These are phyloP conservation scores for Erpobdella octoculata DNA, from an alignment of 2,888 invertebrate genomes.

Conservation along the genomic window DNA sequence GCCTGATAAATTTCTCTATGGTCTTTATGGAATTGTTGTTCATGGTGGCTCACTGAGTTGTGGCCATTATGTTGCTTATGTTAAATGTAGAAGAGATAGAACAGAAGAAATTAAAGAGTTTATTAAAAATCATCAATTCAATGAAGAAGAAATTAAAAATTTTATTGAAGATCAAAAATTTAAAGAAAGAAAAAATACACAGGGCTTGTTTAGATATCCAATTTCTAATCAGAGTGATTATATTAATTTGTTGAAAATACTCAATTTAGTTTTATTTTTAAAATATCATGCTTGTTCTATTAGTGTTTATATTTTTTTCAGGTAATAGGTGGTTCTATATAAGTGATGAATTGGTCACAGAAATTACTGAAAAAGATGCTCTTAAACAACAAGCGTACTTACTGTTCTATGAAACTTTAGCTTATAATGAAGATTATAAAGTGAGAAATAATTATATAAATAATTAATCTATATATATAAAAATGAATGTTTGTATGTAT, in stretches of 20 bases:
- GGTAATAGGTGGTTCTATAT: not conserved
- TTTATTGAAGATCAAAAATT: too few species aligned
- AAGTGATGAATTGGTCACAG: not conserved
- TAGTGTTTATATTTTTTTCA: not conserved
- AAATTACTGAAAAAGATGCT: not conserved
- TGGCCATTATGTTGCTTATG: conserved; percentile 1
- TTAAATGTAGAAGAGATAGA: not conserved
- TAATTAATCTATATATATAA: too few species aligned
- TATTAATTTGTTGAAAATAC: too few species aligned
- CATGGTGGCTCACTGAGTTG: not conserved
- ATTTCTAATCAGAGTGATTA: too few species aligned
- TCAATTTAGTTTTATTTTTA: not conserved
- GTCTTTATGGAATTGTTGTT: not conserved
- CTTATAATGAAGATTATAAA: too few species aligned
- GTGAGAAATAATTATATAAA: too few species aligned
- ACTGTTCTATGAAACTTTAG: not conserved
- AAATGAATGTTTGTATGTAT: too few species aligned
- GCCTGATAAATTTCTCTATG: not conserved
- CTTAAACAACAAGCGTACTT: not conserved
- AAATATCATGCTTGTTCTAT: not conserved
- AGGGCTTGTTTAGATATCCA: too few species aligned
- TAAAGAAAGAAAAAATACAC: too few species aligned
- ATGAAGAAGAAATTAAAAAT: not conserved
- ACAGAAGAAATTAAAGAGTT: not conserved
- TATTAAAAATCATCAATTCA: not conserved